Evolutionary conservation across 1,140 invertebrate genomes (phyloP), one percentile per base, ranked within the genome.

Genomic region (Nasonia longicornis): DNA sequence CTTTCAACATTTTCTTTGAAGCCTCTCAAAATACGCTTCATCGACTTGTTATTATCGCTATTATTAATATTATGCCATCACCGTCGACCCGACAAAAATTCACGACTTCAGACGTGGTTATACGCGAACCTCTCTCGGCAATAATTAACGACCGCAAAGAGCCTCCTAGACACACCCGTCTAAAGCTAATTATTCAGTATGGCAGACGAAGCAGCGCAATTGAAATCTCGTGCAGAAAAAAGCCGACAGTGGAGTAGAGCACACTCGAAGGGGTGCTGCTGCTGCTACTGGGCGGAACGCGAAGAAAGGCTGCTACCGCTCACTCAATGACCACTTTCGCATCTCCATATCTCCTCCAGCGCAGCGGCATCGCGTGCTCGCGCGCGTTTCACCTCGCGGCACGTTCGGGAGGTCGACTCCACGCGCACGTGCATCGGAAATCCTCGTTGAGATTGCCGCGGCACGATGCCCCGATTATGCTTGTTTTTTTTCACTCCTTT

Each of bases 301-400:
- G 42, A 14, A 45, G 26, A 73, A 73, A 73, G n/a, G 42, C 45
- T 16, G 16, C 8, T 35, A 35, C 31, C 22, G 20, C 26, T 1
- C 3, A 31, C 29, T 75, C 48, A 75, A 75, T 75, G 73, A 64
- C 73, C 73, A 63, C 73, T 75, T 26, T 75, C 12, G 73, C 29
- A 73, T 73, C 71, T 73, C 71, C 42, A 42, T 71, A 71, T 42
- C 31, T 71, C 69, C 69, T 38, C 7, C 35, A 20, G 35, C 3
- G 35, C 35, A 71, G 10, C 1, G 3, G 7, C 16, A 58, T 58
- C 52, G 52, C 52, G 52, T 58, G 52, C 52, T 58, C 20, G 20
- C 16, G 52, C 52, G 52, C 20, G 52, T 58, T 58, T 58, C 20
- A 58, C 52, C 52, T 58, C 52, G 16, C 38, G 52, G 52, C 52